Evolutionary conservation across 2,113 vertebrate species (phyloP), one percentile per base, ranked within the genome.

Genomic region (Podarcis cretensis): DNA sequence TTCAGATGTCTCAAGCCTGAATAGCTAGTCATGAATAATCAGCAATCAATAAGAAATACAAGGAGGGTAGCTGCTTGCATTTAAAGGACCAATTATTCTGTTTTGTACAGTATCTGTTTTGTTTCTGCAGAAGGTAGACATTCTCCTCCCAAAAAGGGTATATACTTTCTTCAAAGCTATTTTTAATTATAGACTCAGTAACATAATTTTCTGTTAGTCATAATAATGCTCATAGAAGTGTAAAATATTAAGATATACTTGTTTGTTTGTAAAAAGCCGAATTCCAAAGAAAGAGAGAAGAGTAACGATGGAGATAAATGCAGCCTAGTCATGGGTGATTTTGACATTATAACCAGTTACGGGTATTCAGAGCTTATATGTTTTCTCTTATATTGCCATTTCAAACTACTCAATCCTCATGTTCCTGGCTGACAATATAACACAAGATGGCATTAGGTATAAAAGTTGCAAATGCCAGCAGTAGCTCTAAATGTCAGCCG

Each of bases 291-390:
- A 78, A 83, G 65, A 20, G 20, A 16, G 71, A 89, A 10, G 35
- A 68, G 59, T 54, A 68, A 37, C 54, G 73, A 68, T 16, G n/a
- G 71, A 92, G 87, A 92, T 37, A 89, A 91, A 94, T 87, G 85
- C 83, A 87, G 63, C 89, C 73, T 84, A 68, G 30, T 79, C 83
- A 92, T 90, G 84, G 89, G 77, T 93, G 85, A 85, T 92, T 92
- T 89, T 93, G 94, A 93, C 88, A 95, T 94, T 94, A 93, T 92
- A 93, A 86, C 69, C 43, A 91, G 74, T 87, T 92, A 83, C n/a
- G 57, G 37, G 30, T 83, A 91, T 91, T 95, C 89, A 66, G 89
- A 92, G 90, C 90, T 90, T 91, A 89, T 90, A 30, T 79, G 81
- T 85, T 94, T 87, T 92, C 69, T 87, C 57, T 77, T 87, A 84